Base-by-base conservation (phyloP, 2,797 vertebrate species). In the Choloepus didactylus region DNA sequence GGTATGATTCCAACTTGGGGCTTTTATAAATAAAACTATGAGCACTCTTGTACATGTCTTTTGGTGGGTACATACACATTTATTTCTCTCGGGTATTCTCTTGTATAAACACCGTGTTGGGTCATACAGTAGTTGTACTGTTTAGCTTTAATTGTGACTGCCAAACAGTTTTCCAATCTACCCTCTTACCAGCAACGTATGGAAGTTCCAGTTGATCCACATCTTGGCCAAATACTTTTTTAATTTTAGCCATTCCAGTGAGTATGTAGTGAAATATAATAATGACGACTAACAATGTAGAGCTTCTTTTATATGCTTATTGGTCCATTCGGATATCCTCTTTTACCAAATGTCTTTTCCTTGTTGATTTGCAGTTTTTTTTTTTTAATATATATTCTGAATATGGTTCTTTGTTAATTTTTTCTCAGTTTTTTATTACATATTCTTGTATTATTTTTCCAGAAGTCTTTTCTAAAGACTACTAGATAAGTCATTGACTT, bases 381-480 rank as follows among this genome's bases (percentile, higher is more conserved):
- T 41, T 72, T 75, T 41, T 56, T 1, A 5, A 11, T 19, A 83
- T 23, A 38, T 83, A 60, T 56, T 86, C 38, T 31, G 38, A 72
- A 59, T 12, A 15, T 81, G 6, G 21, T 80, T 31, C 72, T 62
- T 79, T 56, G 38, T 64, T 66, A 79, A 12, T 44, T 64, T 56
- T 56, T 56, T 56, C 54, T 54, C 51, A 1, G 8, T n/a, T 72
- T 77, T 87, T 75, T 75, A 19, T 73, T 75, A 46, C 15, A 18
- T 82, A 67, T 59, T 87, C 31, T 76, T 79, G 3, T 67, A 19
- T 84, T 79, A 46, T 67, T 91, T 88, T 81, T 84, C 73, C 88
- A n/a, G 19, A 66, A 16, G 38, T 87, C 35, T 72, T 79, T n/a
- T n/a, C 9, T 35, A 70, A 76, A 72, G 67, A 72, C 35, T 46